Evolutionary conservation across 2,797 vertebrate genomes (phyloP).

Genomic region (Enteromius trimaculatus): DNA sequence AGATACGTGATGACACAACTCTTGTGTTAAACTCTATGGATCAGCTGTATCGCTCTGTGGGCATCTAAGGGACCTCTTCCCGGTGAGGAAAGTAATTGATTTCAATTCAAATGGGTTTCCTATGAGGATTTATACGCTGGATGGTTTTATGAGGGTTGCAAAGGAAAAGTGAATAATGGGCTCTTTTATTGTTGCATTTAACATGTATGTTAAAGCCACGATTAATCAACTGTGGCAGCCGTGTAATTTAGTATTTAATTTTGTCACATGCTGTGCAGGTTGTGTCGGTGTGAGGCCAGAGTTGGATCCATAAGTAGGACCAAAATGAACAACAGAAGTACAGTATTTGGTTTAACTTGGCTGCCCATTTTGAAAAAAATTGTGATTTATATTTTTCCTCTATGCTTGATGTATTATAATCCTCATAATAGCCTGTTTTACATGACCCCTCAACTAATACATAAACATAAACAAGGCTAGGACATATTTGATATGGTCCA

Average conservation of each 20-base stretch:
- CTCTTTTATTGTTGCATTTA: conserved; percentile 73
- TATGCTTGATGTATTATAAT: conserved; percentile 13
- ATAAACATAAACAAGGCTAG: conserved; percentile 27
- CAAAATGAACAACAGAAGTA: conserved; percentile 63
- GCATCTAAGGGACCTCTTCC: conserved; percentile 42
- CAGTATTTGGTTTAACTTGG: not conserved
- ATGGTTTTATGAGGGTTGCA: conserved; percentile 67
- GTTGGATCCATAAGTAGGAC: conserved; percentile 59
- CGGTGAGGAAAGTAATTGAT: conserved; percentile 62
- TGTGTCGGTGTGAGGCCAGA: conserved; percentile 56
- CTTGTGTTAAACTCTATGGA: conserved; percentile 47
- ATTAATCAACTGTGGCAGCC: conserved; percentile 74
- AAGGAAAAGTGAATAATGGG: conserved; percentile 73
- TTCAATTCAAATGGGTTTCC: conserved; percentile 64
- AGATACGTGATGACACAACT: conserved; percentile 26
- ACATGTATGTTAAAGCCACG: conserved; percentile 71
- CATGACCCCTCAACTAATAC: conserved; percentile 13
- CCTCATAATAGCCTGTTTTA: conserved; percentile 18
- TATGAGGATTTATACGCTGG: conserved; percentile 67
- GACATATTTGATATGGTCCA: conserved; percentile 12
- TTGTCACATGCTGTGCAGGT: conserved; percentile 57
- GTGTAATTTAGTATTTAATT: conserved; percentile 68
- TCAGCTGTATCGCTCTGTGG: conserved; percentile 47
- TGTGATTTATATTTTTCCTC: not conserved
- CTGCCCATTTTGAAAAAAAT: conserved; percentile 9